Conservation (phyloP, 2,888 invertebrate species). For the Eilema caniola region DNA sequence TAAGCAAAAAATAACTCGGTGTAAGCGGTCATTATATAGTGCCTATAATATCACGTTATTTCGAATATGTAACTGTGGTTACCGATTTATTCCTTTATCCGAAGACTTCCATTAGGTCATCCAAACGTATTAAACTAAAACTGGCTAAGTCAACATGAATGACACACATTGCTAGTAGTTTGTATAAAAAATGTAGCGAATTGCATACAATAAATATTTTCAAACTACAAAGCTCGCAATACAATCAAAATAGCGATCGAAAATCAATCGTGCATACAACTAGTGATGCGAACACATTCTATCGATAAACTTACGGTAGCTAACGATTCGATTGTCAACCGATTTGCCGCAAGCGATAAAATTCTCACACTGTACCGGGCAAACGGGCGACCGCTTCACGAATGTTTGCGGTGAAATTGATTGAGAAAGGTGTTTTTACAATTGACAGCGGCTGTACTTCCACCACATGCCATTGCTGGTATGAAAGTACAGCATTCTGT, state of each 20-base stretch:
- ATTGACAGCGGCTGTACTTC: slow-evolving; percentile 57
- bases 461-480: slow-evolving; percentile 50
- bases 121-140: too few species aligned
- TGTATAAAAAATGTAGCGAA: too few species aligned
- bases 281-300: slow-evolving; percentile 59
- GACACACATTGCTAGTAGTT: too few species aligned
- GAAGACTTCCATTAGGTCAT: too few species aligned
- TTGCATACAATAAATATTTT: slow-evolving; percentile 13
- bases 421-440: slow-evolving; percentile 62
- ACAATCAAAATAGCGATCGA: slow-evolving; percentile 44
- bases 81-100: too few species aligned
- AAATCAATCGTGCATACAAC: slow-evolving; percentile 53
- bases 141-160: too few species aligned
- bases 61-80: too few species aligned
- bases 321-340: slow-evolving; percentile 63
- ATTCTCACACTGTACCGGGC: slow-evolving; percentile 46
- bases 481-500: slow-evolving; percentile 57
- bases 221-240: slow-evolving; percentile 21
- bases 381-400: slow-evolving; percentile 41
- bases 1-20: too few species aligned
- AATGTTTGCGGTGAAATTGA: slow-evolving; percentile 68
- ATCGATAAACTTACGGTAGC: slow-evolving; percentile 64
- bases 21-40: too few species aligned
- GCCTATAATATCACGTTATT: too few species aligned
- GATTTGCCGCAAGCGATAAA: slow-evolving; percentile 56